Evolutionary conservation across 2,113 vertebrate genomes (phyloP).

Genomic region (Sus scrofa): T2T-Sscrofa CM000824.6:96613501-96614000

Average conservation of each 20-base stretch:
- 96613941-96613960: background rate
- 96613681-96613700: too few relatives aligned
- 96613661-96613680: background rate
- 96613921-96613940: slow-evolving; percentile 39
- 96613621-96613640: background rate
- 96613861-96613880: background rate
- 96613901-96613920: background rate
- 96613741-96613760: too few relatives aligned
- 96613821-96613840: background rate
- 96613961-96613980: slow-evolving; percentile 14
- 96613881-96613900: background rate
- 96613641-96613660: background rate
- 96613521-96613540: too few relatives aligned
- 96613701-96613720: too few relatives aligned
- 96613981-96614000: slow-evolving; percentile 15
- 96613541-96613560: background rate
- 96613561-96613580: background rate
- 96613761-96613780: background rate
- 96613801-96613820: background rate
- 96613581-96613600: background rate
- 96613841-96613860: background rate
- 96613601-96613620: background rate
- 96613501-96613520: too few relatives aligned
- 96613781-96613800: background rate
- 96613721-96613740: too few relatives aligned